Percentiles rank a stretch among this genome's conserved stretches.
phyloP scores from a whole-genome alignment of 2,113 vertebrate species.

The Dendrocopos noguchii region DNA sequence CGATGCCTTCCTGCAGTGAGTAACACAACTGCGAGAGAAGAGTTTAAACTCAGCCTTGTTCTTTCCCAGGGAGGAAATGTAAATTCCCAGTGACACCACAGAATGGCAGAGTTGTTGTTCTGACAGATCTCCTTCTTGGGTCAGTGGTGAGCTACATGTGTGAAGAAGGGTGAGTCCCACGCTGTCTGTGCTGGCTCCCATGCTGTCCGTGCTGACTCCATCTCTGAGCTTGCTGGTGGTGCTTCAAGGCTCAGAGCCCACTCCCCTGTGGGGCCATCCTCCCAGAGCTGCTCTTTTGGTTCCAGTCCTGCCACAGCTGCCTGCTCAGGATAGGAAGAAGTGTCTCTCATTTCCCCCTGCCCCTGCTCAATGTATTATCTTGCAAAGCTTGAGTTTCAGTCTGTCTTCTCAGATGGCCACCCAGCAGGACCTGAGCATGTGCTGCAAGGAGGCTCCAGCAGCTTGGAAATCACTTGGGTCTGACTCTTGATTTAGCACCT shows the following conservation, averaged over 20 bases:
- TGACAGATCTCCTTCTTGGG: conserved; percentile 41
- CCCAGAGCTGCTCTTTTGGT: neutral
- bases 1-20: neutral
- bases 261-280: accelerated
- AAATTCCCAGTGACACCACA: conserved; percentile 3
- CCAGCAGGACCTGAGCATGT: neutral
- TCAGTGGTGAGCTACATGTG: neutral
- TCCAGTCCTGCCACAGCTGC: accelerated
- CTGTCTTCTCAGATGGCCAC: neutral
- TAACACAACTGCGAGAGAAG: neutral
- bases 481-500: neutral
- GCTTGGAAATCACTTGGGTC: neutral
- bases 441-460: neutral
- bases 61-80: conserved; percentile 62
- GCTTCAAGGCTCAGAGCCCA: neutral
- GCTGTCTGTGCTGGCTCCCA: neutral
- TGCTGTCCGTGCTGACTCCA: neutral
- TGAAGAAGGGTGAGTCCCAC: conserved; percentile 27
- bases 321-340: neutral
- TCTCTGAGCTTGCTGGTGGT: neutral
- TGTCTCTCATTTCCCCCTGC: neutral
- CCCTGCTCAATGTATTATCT: neutral
- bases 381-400: neutral
- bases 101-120: conserved; percentile 53
- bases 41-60: conserved; percentile 52